Evolutionary conservation across 2,113 vertebrate genomes (phyloP).

Genomic region (Prochilodus magdalenae): DNA sequence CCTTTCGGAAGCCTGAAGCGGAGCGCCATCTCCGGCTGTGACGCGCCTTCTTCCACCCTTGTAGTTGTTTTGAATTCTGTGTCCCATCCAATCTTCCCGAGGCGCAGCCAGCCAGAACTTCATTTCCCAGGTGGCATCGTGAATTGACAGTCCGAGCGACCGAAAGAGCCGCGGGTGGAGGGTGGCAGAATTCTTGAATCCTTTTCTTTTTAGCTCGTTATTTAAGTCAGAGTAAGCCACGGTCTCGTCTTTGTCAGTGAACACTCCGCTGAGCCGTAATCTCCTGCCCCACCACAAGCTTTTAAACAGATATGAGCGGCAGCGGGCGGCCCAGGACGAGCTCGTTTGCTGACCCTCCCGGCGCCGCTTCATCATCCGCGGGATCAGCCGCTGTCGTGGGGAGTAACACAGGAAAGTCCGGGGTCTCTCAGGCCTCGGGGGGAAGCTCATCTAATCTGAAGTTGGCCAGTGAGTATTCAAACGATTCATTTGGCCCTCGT

Average conservation of each 20-base stretch:
- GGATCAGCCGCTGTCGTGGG: conserved; percentile 80
- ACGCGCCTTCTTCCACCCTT: conserved; percentile 46
- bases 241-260: conserved; percentile 56
- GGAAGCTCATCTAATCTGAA: conserved; percentile 77
- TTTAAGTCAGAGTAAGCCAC: conserved; percentile 53
- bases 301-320: conserved; percentile 81
- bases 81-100: conserved; percentile 22
- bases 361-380: conserved; percentile 72
- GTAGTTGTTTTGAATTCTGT: conserved; percentile 61
- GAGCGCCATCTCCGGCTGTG: conserved; percentile 41
- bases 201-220: conserved; percentile 61
- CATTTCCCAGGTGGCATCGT: conserved; percentile 75
- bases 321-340: conserved; percentile 83
- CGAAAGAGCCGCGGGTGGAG: conserved; percentile 58
- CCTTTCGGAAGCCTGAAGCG: not conserved
- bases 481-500: not conserved
- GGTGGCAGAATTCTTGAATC: conserved; percentile 45
- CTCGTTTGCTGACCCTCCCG: conserved; percentile 82
- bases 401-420: conserved; percentile 81
- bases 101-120: conserved; percentile 57
- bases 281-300: conserved; percentile 65
- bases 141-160: conserved; percentile 67
- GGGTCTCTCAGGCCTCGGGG: conserved; percentile 80
- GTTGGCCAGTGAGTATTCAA: conserved; percentile 74
- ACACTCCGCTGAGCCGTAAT: conserved; percentile 58